Evolutionary conservation across 2,113 vertebrate species (phyloP).

Genomic region (Tinamus guttatus): DNA sequence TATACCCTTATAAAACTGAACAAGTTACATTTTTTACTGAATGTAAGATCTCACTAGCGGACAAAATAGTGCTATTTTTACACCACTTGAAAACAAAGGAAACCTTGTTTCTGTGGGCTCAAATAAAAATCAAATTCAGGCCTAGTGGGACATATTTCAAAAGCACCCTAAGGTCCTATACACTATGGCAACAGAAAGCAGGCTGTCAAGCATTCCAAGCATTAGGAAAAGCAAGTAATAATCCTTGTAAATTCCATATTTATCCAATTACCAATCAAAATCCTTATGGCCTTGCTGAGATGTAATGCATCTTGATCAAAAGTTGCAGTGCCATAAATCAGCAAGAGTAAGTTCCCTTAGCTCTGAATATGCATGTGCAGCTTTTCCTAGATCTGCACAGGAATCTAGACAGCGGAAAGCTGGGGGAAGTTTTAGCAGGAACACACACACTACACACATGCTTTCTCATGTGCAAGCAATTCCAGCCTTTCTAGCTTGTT

Average conservation of each 20-base stretch:
- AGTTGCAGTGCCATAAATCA: neutral
- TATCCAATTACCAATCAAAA: neutral
- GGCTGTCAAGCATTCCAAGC: rapidly evolving
- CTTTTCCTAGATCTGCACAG: neutral
- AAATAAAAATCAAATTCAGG: neutral
- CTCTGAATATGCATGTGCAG: neutral
- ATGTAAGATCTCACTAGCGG: neutral
- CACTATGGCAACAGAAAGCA: neutral
- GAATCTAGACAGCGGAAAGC: neutral
- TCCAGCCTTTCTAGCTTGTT: neutral
- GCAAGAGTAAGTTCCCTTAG: neutral
- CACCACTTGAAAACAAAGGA: neutral
- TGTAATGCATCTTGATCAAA: neutral
- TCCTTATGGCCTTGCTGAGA: neutral
- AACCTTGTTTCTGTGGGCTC: neutral
- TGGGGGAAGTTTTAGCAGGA: neutral
- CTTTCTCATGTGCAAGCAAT: neutral
- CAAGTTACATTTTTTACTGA: neutral
- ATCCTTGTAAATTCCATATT: neutral
- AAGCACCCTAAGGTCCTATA: neutral
- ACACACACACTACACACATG: neutral
- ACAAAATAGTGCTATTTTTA: neutral
- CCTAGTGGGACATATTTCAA: neutral
- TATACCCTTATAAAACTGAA: neutral
- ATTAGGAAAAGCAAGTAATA: neutral